These are phyloP conservation scores for Ochropacha duplaris DNA, from an alignment of 2,888 invertebrate species.

Conservation along the genomic window DNA sequence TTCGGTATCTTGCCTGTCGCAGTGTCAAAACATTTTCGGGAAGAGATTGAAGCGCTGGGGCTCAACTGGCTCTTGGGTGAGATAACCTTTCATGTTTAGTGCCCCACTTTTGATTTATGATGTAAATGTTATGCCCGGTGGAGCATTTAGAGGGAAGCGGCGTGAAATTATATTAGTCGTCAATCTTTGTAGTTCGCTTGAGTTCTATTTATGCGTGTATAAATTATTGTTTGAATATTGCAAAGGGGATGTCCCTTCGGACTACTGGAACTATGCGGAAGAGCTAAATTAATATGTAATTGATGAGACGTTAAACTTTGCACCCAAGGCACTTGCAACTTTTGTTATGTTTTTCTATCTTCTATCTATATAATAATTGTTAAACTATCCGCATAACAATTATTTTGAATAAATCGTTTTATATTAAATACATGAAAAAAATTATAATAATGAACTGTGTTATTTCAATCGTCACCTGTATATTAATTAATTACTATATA, in stretches of 20 bases:
- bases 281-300: neutral
- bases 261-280: neutral
- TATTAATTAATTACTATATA: too few species aligned
- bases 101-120: neutral
- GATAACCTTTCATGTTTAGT: conserved; percentile 27
- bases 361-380: too few species aligned
- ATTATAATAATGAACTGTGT: too few species aligned
- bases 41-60: conserved; percentile 88
- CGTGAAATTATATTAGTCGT: neutral
- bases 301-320: neutral
- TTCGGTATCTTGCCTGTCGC: conserved; percentile 78
- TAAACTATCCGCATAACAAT: too few species aligned
- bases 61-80: conserved; percentile 90
- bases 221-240: neutral
- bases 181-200: neutral
- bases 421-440: too few species aligned
- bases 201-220: neutral
- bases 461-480: too few species aligned
- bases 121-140: neutral
- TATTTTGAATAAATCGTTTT: too few species aligned
- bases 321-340: neutral
- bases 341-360: too few species aligned
- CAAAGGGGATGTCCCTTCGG: too few species aligned
- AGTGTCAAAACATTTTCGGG: conserved; percentile 86
- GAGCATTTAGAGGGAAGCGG: neutral